These are phyloP conservation scores for Acromyrmex charruanus DNA, from an alignment of 1,140 invertebrate genomes.

Conservation along the genomic window DNA sequence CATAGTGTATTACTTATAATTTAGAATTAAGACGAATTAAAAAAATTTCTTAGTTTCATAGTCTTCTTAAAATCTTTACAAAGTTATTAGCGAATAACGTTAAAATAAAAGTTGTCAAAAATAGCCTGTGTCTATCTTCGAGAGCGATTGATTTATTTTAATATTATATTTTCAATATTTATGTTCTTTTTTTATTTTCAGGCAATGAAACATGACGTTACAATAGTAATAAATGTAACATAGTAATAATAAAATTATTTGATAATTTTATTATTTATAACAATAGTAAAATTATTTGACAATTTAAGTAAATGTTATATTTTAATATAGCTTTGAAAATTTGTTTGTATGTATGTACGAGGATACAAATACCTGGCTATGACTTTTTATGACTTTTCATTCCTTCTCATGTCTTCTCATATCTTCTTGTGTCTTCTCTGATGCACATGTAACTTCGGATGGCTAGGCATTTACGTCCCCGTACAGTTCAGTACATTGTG, in stretches of 20 bases:
- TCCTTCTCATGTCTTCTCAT: too few relatives aligned
- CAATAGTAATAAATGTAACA: not conserved
- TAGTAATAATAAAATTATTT: not conserved
- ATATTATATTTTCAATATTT: slow-evolving; percentile 1
- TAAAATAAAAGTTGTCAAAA: not conserved
- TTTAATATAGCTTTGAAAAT: slow-evolving; percentile 1
- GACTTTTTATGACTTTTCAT: too few relatives aligned
- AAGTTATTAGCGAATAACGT: not conserved
- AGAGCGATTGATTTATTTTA: not conserved
- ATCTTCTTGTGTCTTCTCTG: too few relatives aligned
- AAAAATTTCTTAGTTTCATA: not conserved
- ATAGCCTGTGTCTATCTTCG: not conserved
- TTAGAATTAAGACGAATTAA: not conserved
- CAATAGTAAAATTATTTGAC: not conserved
- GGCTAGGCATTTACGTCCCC: too few relatives aligned
- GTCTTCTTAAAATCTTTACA: not conserved
- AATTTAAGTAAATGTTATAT: not conserved
- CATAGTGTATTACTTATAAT: not conserved
- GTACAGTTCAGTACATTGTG: not conserved
- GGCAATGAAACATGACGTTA: not conserved
- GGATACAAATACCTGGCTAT: too few relatives aligned
- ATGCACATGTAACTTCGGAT: too few relatives aligned
- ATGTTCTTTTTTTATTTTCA: not conserved
- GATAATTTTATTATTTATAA: not conserved
- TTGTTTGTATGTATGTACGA: not conserved